These are phyloP conservation scores for Podarcis siculus DNA, from an alignment of 2,797 vertebrate genomes.

Conservation along the genomic window DNA sequence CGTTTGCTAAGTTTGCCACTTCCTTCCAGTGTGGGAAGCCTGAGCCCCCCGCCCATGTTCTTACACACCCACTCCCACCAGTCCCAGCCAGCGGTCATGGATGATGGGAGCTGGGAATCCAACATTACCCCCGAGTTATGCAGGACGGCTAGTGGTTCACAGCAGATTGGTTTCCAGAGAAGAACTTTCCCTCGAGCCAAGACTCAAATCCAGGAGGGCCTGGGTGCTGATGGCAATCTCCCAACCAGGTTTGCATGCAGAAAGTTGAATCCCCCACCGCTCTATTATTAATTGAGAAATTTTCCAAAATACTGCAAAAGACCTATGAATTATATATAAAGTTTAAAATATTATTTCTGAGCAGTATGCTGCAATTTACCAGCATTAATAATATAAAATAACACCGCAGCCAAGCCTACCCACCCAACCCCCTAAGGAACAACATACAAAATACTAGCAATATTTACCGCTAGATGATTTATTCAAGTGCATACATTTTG, in stretches of 20 bases:
- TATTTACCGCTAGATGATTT: not conserved
- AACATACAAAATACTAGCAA: not conserved
- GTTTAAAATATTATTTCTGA: not conserved
- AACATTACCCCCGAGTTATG: no score
- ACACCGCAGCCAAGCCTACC: not conserved
- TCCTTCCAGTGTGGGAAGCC: no score
- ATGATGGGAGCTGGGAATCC: no score
- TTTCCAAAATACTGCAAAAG: not conserved
- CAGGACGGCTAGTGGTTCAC: no score
- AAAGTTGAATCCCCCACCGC: not conserved
- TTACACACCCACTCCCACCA: no score
- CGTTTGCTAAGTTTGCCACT: no score
- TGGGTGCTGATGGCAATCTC: not conserved
- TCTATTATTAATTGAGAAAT: not conserved
- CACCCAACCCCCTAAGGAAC: not conserved
- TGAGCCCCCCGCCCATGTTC: no score
- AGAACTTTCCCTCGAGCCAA: not conserved
- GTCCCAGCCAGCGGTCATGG: no score
- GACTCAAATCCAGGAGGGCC: not conserved
- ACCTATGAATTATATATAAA: not conserved
- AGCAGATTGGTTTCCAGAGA: not conserved
- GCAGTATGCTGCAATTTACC: not conserved
- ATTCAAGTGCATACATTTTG: not conserved
- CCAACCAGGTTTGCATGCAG: not conserved
- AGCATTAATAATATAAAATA: not conserved